Evolutionary conservation across 2,113 vertebrate species (phyloP), one percentile per base, ranked within the genome.

Genomic region (Abramis brama): DNA sequence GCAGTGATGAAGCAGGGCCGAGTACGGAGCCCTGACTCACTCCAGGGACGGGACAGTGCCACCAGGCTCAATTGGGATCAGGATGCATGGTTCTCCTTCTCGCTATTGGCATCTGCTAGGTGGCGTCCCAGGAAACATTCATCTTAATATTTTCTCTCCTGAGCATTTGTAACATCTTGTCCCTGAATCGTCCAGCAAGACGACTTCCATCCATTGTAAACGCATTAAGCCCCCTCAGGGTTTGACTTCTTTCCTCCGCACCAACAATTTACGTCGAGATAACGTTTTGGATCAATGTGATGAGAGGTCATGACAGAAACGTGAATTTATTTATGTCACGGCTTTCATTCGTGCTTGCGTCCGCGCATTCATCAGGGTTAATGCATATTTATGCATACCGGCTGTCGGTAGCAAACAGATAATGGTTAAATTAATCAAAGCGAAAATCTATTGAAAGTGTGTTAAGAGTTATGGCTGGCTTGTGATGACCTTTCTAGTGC

Each of bases 1-100:
- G 94, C 95, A 96, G 95, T 96, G 96, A 97, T 96, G 95, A 96
- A 96, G 94, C 95, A 92, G 85, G 83, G 33, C 86, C 86, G 71
- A 85, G 86, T 82, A 79, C 74, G 27, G 83, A 86, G 86, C 86
- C 83, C 86, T 89, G 88, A 89, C 64, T 89, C 84, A 84, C 77
- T 57, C 87, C 70, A 82, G 91, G 91, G 91, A 85, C 85, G 88
- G 74, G 89, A 92, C 83, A 90, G 89, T 93, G 92, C 89, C 94
- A 92, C 93, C 87, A 92, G 94, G 91, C 91, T 94, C 87, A 83
- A 86, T 79, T 83, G 82, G 88, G 15, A 88, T 79, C 85, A 92
- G 87, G 86, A 89, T 91, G 88, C 85, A 91, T 90, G 91, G 91
- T 88, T 91, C 90, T 90, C 91, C 86, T 91, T 80, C 90, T 92